Conservation (phyloP, 2,797 vertebrate species). For the Chelidonichthys spinosus region DNA sequence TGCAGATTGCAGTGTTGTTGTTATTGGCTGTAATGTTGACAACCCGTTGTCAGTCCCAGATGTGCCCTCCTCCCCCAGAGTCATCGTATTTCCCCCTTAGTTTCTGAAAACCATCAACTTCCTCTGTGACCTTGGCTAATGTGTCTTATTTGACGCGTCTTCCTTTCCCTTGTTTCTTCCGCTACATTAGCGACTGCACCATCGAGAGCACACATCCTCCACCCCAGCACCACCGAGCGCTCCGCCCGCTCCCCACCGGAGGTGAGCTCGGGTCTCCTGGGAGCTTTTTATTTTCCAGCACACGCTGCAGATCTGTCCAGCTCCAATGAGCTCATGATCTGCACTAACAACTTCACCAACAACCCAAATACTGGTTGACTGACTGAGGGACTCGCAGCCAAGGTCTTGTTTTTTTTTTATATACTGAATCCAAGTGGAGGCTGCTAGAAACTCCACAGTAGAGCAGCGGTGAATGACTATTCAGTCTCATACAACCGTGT, state of each 20-base stretch:
- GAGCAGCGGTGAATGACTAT: constrained; percentile 18
- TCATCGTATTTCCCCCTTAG: neutral
- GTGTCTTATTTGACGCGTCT: constrained; percentile 31
- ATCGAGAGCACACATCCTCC: constrained; percentile 46
- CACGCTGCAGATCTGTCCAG: constrained; percentile 76
- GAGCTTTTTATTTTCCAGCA: constrained; percentile 82
- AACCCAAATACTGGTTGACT: constrained; percentile 41
- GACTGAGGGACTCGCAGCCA: constrained; percentile 44
- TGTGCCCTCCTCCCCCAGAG: neutral
- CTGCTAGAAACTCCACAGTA: constrained; percentile 6
- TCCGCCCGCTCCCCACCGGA: constrained; percentile 64
- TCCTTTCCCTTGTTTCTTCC: constrained; percentile 49
- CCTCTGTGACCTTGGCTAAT: constrained; percentile 38
- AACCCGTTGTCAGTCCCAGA: neutral
- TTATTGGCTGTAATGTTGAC: neutral
- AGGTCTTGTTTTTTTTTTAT: constrained; percentile 30
- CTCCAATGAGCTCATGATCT: constrained; percentile 81
- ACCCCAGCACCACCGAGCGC: neutral
- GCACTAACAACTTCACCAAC: constrained; percentile 70
- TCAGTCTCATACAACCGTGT: neutral
- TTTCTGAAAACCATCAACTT: constrained; percentile 19
- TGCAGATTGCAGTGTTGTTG: neutral
- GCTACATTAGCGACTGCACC: constrained; percentile 84
- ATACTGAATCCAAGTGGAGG: neutral
- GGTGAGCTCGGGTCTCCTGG: constrained; percentile 69